Percentiles rank a stretch among this genome's conserved stretches.
These are phyloP conservation scores for Capra hircus DNA, from an alignment of 2,113 vertebrate genomes.

Conservation along the genomic window DNA sequence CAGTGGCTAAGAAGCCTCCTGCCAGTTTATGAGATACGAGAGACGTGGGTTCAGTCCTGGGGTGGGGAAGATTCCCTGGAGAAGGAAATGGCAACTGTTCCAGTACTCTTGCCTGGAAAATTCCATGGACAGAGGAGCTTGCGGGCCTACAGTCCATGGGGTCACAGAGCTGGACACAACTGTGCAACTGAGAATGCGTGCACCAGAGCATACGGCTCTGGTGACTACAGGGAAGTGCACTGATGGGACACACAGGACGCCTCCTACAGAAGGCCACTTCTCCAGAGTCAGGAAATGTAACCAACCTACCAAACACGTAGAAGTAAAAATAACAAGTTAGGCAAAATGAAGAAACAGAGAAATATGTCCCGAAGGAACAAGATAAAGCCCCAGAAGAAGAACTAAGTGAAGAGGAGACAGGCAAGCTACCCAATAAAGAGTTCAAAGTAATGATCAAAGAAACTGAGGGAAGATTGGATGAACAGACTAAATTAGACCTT, in stretches of 20 bases:
- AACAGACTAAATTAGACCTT: not conserved
- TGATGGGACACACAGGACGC: not conserved
- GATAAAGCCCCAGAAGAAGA: not conserved
- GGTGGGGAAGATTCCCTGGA: not conserved
- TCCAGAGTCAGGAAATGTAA: not conserved
- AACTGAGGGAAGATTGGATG: not conserved
- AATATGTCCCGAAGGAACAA: not conserved
- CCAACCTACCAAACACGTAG: not conserved
- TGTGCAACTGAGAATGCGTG: fast-evolving
- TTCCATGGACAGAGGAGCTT: not conserved
- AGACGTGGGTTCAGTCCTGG: not conserved
- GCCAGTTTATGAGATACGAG: not conserved
- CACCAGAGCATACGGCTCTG: not conserved
- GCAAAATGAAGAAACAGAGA: not conserved
- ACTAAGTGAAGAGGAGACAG: not conserved
- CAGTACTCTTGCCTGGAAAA: not conserved
- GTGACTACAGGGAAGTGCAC: not conserved
- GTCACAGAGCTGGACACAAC: not conserved
- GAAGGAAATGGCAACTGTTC: not conserved
- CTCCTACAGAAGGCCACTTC: not conserved
- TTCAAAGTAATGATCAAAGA: not conserved
- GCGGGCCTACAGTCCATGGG: not conserved
- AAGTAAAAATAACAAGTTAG: not conserved
- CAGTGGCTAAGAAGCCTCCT: not conserved
- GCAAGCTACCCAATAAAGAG: not conserved